phyloP scores from a whole-genome alignment of 2,797 vertebrate genomes.

The Antrozous pallidus region DNA sequence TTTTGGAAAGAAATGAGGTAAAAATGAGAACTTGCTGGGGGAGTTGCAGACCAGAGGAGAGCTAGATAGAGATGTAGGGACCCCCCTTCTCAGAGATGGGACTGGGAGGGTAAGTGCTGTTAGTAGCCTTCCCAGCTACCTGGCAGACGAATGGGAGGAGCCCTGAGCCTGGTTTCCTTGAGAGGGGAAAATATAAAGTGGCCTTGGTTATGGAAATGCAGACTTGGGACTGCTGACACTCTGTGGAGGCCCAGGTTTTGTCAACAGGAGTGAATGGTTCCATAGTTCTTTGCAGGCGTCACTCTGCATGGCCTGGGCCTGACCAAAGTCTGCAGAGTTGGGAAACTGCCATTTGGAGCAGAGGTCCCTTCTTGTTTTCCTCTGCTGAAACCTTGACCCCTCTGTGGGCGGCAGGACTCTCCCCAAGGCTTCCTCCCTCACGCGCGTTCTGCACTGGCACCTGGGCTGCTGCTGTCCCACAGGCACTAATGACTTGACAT shows the following conservation, averaged over 20 bases:
- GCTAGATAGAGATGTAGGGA: background rate
- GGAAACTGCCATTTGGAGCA: background rate
- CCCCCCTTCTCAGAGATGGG: background rate
- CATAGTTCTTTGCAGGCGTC: background rate
- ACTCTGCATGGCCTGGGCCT: background rate
- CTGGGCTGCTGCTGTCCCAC: background rate
- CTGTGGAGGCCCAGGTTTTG: background rate
- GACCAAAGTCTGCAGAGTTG: background rate
- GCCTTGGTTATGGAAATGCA: background rate
- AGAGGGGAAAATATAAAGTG: background rate
- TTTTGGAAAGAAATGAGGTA: background rate
- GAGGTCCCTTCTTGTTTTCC: background rate
- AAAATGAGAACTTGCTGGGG: background rate
- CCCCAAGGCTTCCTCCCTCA: background rate
- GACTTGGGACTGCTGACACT: background rate
- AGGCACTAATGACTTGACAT: background rate
- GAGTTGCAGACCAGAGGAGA: background rate
- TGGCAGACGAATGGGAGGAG: background rate
- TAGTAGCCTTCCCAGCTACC: background rate
- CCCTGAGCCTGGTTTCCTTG: background rate
- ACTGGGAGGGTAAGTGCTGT: background rate
- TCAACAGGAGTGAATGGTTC: background rate
- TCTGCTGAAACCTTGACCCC: background rate
- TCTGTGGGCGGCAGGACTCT: background rate
- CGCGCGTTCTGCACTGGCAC: too few relatives aligned